These are phyloP conservation scores for Bellardia pandia DNA, from an alignment of 2,888 invertebrate genomes.

Conservation along the genomic window DNA sequence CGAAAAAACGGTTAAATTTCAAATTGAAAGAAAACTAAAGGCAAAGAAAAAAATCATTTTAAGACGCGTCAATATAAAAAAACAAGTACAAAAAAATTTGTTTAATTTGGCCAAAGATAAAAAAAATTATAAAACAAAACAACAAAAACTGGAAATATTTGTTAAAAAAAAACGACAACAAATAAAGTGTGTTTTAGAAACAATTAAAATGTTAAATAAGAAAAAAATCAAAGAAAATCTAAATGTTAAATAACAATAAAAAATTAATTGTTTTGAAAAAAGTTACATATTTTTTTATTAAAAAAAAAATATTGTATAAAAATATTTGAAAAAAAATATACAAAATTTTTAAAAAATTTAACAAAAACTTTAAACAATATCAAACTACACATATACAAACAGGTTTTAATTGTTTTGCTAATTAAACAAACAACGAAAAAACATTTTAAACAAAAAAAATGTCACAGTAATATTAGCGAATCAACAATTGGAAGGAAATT, in stretches of 20 bases:
- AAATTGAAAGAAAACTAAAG: slow-evolving; percentile 31
- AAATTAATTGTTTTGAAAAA: neutral
- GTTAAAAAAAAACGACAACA: neutral
- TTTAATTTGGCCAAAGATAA: slow-evolving; percentile 50
- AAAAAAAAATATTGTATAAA: neutral
- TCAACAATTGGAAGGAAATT: slow-evolving; percentile 25
- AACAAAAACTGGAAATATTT: slow-evolving; percentile 26
- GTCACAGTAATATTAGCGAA: slow-evolving; percentile 29
- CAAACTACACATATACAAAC: slow-evolving; percentile 3
- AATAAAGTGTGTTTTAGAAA: neutral
- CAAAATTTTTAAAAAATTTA: neutral
- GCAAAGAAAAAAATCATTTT: slow-evolving; percentile 25
- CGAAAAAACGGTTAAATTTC: slow-evolving; percentile 55
- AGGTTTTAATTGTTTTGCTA: slow-evolving; percentile 28
- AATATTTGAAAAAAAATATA: neutral
- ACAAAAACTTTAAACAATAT: neutral
- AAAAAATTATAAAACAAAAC: neutral
- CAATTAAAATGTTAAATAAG: slow-evolving; percentile 12
- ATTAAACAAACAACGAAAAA: neutral
- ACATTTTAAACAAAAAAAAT: neutral
- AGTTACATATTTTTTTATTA: neutral
- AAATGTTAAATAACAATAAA: neutral
- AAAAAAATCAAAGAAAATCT: neutral
- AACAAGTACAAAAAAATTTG: slow-evolving; percentile 34
- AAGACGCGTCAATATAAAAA: slow-evolving; percentile 36